Conservation (phyloP, 2,113 vertebrate genomes). For the Pachycephala philippinensis region DNA sequence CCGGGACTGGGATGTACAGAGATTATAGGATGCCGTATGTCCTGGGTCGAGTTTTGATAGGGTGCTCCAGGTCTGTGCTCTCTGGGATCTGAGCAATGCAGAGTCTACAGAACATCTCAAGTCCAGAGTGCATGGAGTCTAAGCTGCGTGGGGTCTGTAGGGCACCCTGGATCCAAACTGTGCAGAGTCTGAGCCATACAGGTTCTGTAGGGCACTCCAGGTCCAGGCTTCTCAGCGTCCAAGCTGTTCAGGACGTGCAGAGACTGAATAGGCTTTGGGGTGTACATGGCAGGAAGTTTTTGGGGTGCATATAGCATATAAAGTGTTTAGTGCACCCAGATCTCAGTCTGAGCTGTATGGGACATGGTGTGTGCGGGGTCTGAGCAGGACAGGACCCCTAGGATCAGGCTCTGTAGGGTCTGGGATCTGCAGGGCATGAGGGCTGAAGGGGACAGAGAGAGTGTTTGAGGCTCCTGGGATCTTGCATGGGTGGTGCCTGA, state of each 20-base stretch:
- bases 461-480: background rate
- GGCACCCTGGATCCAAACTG: too few relatives aligned
- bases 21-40: background rate
- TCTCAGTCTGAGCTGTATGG: background rate
- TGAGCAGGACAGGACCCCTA: fast-evolving
- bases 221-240: background rate
- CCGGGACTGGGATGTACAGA: fast-evolving
- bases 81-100: background rate
- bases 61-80: too few relatives aligned
- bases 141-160: background rate
- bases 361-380: background rate
- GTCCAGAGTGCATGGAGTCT: fast-evolving
- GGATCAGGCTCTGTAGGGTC: background rate
- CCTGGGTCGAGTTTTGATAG: background rate
- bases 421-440: fast-evolving
- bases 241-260: background rate
- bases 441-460: background rate
- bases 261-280: background rate
- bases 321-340: background rate
- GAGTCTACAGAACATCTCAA: background rate
- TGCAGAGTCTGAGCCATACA: background rate
- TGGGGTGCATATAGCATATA: background rate
- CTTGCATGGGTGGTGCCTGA: background rate
- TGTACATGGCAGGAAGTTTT: background rate
- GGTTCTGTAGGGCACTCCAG: background rate